A percentile compares a stretch with the other conserved stretches of the same genome.
phyloP scores from a whole-genome alignment of 1,140 invertebrate species.

The Hyles euphorbiae region DNA sequence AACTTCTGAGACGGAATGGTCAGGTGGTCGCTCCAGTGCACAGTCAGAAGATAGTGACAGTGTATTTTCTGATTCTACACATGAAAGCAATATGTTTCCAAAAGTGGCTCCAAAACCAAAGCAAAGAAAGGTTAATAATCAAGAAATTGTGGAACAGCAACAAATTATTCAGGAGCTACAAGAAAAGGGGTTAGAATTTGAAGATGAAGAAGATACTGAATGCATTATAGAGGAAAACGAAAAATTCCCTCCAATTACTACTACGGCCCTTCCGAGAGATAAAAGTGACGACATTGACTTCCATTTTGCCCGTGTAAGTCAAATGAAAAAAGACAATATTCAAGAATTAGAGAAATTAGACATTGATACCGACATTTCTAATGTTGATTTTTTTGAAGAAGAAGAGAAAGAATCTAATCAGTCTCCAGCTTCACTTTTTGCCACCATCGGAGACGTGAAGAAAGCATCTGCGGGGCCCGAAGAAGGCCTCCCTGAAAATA shows the following conservation, averaged over 20 bases:
- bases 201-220: conserved; percentile 40
- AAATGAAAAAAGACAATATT: conserved; percentile 70
- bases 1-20: conserved; percentile 87
- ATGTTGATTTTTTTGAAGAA: conserved; percentile 77
- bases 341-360: conserved; percentile 71
- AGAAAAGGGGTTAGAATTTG: conserved; percentile 63
- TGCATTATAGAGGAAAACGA: conserved; percentile 58
- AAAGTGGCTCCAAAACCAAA: conserved; percentile 78
- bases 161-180: conserved; percentile 70
- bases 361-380: conserved; percentile 76
- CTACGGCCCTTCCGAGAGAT: conserved; percentile 44
- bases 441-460: conserved; percentile 84
- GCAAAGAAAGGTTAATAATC: conserved; percentile 70
- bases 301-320: conserved; percentile 70
- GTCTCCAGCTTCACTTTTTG: conserved; percentile 81
- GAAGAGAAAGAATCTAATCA: conserved; percentile 78
- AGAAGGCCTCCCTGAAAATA: conserved; percentile 77
- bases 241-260: conserved; percentile 31
- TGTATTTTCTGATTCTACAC: conserved; percentile 80
- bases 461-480: conserved; percentile 76
- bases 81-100: conserved; percentile 78
- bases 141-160: conserved; percentile 71
- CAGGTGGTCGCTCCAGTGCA: conserved; percentile 79
- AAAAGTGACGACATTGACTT: conserved; percentile 70
- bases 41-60: conserved; percentile 84